phyloP scores from a whole-genome alignment of 1,140 invertebrate species.

The Ceratina calcarata region DNA sequence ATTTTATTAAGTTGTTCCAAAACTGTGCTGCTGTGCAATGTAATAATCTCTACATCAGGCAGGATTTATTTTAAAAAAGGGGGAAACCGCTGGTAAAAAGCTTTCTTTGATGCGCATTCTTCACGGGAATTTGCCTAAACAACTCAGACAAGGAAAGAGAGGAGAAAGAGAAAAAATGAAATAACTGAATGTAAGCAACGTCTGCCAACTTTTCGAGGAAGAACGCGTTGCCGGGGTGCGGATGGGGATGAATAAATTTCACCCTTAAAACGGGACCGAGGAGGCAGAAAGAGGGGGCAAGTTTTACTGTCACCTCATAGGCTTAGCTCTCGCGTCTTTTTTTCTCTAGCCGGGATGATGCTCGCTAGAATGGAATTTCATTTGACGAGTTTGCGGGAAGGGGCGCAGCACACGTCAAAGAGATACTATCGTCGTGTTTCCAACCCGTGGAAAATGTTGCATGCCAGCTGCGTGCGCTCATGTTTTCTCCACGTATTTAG shows the following conservation, averaged over 20 bases:
- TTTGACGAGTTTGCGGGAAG: conserved; percentile 37
- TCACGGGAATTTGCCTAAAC: neutral
- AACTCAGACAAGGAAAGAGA: neutral
- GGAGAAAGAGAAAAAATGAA: neutral
- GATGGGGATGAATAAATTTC: conserved; percentile 6
- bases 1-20: no score
- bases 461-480: conserved; percentile 27
- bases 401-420: conserved; percentile 53
- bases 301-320: conserved; percentile 30
- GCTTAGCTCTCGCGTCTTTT: conserved; percentile 12
- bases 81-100: neutral
- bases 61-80: no score
- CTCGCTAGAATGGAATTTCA: conserved; percentile 56
- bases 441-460: conserved; percentile 51
- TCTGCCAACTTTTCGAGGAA: conserved; percentile 18
- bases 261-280: neutral
- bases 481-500: neutral
- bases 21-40: no score
- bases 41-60: no score
- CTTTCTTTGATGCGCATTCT: neutral
- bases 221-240: neutral
- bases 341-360: conserved; percentile 20
- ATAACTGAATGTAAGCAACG: neutral
- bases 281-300: neutral
- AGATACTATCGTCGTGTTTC: conserved; percentile 60